Evolutionary conservation across 2,797 vertebrate species (phyloP), one percentile per base, ranked within the genome.

Genomic region (Tarsius wallacei): DNA sequence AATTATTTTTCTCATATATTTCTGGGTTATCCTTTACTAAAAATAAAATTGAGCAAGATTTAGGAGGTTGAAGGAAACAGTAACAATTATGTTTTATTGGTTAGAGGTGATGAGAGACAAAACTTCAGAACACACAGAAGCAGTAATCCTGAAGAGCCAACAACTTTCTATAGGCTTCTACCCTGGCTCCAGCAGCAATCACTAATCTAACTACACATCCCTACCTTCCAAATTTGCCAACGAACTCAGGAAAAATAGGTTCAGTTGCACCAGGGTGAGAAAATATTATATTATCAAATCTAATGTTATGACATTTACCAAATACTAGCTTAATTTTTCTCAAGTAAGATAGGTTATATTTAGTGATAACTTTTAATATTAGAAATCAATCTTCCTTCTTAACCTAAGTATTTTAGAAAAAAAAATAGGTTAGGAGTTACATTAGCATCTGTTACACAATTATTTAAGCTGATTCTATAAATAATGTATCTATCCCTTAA

Each of bases 301-400:
- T 55, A 78, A 80, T 14, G 1, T 28, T 49, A 26, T 47, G 1
- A 15, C 22, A 49, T 14, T 71, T 6, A 36, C 47, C 66, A 70
- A 80, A 16, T 88, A 53, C 4, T 53, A 78, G 22, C 1, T 51
- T 12, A 31, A 55, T 16, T 90, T 64, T 77, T 91, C 61, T 26
- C n/a, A 17, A 2, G 31, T 59, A 33, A 80, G 57, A 55, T 31
- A 12, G 26, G 73, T 81, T 47, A 49, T 15, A 59, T 77, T 64
- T 82, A n/a, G 7, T 7, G 2, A 22, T 70, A n/a, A 81, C 76
- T 66, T 85, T 70, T 17, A 22, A 66, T 42, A n/a, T 96, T 86
- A 93, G 16, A 96, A 63, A 28, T 59, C 19, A 93, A 36, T 86
- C 17, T 78, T 81, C 2, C 16, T 88, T 95, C 3, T 49, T 42